Base-by-base conservation (phyloP, 2,888 invertebrate genomes). In the Nymphalis c-album region DNA sequence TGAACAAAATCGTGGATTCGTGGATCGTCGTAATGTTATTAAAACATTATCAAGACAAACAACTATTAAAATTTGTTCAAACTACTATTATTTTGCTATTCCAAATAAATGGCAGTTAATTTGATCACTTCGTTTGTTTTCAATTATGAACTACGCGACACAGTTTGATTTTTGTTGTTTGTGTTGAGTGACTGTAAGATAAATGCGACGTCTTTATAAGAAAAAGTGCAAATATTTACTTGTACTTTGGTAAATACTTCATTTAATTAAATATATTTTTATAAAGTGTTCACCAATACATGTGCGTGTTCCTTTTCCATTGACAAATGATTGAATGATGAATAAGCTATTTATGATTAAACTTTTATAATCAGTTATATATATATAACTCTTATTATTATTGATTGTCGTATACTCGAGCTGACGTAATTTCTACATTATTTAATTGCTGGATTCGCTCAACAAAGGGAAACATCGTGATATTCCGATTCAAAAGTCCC, bases 391-490 rank as follows among this genome's bases (percentile, higher is more conserved):
- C 7, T 31, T 55, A 45, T 35, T 40, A 60, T 31, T 48, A n/a
- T n/a, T n/a, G n/a, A n/a, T n/a, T n/a, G n/a, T 40, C 51, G 47
- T 60, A 60, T 63, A 61, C 48, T 66, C 63, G 60, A 47, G 53
- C 48, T 53, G 22, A 62, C 65, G 62, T 66, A 64, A 63, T 60
- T 66, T 46, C 67, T 68, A 58, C 48, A 50, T 69, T 72, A 64
- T 68, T 66, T 67, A 55, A 69, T 66, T 70, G 66, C 64, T 67
- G 68, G 65, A 69, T 66, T 67, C 55, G 64, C 68, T 64, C 62
- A 70, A 72, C 70, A 72, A 73, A 73, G 67, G 70, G 66, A 64
- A 63, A 71, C 67, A 71, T 65, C 51, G 68, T 61, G 62, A 67
- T 71, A 67, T 71, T 71, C 67, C 61, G 62, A 71, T 73, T 71